A percentile compares a stretch with the other conserved stretches of the same genome.
Conservation (phyloP, 2,113 vertebrate species). For the Sarotherodon lohbergeri region DNA sequence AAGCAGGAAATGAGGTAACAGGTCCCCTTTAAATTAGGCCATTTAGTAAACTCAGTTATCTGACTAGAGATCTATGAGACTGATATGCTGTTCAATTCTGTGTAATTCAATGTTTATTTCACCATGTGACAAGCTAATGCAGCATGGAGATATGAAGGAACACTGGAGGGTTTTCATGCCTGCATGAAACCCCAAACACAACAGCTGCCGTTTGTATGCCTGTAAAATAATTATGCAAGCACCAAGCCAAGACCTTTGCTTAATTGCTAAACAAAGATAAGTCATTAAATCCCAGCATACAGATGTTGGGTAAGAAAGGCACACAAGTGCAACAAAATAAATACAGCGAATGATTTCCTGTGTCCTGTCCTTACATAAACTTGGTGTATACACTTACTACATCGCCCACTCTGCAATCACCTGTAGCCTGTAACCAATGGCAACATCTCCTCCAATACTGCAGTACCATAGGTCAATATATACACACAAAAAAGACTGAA, state of each 20-base stretch:
- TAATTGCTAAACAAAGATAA: background rate
- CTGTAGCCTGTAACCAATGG: slow-evolving; percentile 57
- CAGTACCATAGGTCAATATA: slow-evolving; percentile 26
- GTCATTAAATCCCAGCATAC: background rate
- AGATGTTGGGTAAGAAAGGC: background rate
- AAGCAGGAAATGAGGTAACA: background rate
- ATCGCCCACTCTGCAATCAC: slow-evolving; percentile 37
- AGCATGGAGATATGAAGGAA: background rate
- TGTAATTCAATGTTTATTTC: background rate
- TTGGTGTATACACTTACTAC: slow-evolving; percentile 30
- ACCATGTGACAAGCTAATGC: background rate
- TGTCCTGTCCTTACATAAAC: slow-evolving; percentile 39
- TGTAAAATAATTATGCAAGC: background rate
- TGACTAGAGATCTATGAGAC: background rate
- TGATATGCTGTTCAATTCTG: background rate
- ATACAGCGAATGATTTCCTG: background rate
- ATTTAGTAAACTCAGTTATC: background rate
- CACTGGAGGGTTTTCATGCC: background rate
- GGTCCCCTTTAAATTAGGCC: background rate
- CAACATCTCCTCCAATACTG: slow-evolving; percentile 50
- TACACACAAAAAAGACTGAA: background rate
- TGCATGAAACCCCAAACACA: background rate
- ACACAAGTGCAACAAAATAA: background rate
- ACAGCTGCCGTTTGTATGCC: background rate
- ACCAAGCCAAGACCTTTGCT: background rate